A percentile compares a stretch with the other conserved stretches of the same genome.
These are phyloP conservation scores for Actinemys pallida DNA, from an alignment of 2,113 vertebrate species.

Conservation along the genomic window DNA sequence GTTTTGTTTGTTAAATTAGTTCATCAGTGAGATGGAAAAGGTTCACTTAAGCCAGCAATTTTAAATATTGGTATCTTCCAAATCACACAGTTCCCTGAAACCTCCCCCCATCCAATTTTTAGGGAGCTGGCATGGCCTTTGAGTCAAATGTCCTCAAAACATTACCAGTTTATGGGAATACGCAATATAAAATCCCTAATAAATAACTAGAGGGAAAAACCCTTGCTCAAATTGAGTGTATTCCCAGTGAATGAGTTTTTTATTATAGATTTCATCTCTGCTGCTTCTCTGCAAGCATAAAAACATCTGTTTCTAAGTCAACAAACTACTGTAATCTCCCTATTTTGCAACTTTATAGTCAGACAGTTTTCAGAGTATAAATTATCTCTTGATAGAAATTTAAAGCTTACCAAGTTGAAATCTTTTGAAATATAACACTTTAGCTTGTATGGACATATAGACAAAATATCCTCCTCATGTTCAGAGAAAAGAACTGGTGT, in stretches of 20 bases:
- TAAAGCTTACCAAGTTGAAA: background rate
- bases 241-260: background rate
- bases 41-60: background rate
- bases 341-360: background rate
- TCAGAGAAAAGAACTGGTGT: background rate
- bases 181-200: background rate
- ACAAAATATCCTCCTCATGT: background rate
- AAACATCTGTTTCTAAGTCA: background rate
- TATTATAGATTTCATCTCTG: background rate
- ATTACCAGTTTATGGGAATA: background rate
- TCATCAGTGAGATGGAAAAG: background rate
- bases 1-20: background rate
- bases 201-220: slow-evolving; percentile 17
- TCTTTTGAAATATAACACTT: background rate
- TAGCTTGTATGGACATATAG: too few species aligned
- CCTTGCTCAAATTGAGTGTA: background rate
- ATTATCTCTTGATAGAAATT: background rate
- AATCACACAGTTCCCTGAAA: slow-evolving; percentile 4
- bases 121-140: background rate
- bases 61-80: slow-evolving; percentile 4
- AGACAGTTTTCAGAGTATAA: background rate
- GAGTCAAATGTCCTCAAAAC: background rate
- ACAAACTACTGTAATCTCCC: background rate
- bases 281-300: background rate
- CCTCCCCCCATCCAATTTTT: background rate